Evolutionary conservation across 2,797 vertebrate species (phyloP).

Genomic region (Myripristis jacobus): DNA sequence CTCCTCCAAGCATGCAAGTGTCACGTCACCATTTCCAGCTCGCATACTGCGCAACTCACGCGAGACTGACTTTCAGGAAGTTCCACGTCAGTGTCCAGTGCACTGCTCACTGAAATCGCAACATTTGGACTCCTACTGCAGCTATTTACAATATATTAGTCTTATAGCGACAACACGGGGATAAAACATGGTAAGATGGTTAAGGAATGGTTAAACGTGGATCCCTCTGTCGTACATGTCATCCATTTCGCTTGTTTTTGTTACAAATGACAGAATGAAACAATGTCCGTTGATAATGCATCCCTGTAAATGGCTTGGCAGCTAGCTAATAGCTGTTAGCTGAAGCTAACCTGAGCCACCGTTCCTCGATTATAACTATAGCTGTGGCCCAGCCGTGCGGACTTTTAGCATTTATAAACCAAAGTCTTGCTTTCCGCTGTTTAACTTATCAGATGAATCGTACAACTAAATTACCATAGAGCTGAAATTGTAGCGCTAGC

Average conservation of each 20-base stretch:
- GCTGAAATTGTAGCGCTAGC: not conserved
- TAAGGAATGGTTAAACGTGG: accelerated
- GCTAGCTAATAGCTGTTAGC: conserved; percentile 62
- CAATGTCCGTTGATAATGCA: conserved; percentile 16
- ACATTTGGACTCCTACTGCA: conserved; percentile 37
- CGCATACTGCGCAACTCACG: conserved; percentile 62
- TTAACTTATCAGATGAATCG: too few species aligned
- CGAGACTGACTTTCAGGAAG: conserved; percentile 84
- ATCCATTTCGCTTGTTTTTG: not conserved
- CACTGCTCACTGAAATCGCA: conserved; percentile 45
- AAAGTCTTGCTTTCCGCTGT: too few species aligned
- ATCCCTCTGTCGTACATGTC: not conserved
- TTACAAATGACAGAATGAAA: not conserved
- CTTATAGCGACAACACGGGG: conserved; percentile 60
- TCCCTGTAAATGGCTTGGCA: conserved; percentile 46
- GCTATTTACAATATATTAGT: conserved; percentile 39
- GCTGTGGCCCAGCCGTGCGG: too few species aligned
- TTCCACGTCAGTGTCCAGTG: conserved; percentile 92
- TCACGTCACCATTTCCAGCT: conserved; percentile 74
- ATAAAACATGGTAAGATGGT: conserved; percentile 78
- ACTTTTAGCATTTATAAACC: too few species aligned
- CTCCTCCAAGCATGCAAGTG: conserved; percentile 12
- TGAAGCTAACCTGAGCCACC: conserved; percentile 35
- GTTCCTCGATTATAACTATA: not conserved
- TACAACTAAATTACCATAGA: too few species aligned